Percentiles rank a stretch among this genome's conserved stretches.
These are phyloP conservation scores for Hydropotes inermis DNA, from an alignment of 2,113 vertebrate species.

Conservation along the genomic window DNA sequence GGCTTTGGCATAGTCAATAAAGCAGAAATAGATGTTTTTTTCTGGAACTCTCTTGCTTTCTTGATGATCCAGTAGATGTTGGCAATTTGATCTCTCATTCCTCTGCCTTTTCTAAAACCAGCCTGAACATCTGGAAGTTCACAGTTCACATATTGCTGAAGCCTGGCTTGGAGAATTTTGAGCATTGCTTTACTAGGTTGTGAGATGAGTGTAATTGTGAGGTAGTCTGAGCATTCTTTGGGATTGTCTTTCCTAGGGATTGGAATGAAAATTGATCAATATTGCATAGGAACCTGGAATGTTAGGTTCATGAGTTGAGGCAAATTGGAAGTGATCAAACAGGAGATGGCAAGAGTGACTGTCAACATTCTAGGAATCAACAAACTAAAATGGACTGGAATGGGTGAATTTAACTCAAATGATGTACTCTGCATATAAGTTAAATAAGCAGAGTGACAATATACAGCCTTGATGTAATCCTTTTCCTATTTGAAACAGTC, in stretches of 20 bases:
- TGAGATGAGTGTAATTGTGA: neutral
- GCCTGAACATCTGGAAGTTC: neutral
- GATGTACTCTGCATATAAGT: neutral
- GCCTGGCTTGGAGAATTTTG: neutral
- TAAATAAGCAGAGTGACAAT: neutral
- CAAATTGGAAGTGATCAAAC: too few relatives aligned
- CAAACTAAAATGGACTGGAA: too few relatives aligned
- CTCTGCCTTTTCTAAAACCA: neutral
- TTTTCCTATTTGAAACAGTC: neutral
- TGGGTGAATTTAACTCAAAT: too few relatives aligned
- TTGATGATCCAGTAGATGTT: neutral
- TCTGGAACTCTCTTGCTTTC: neutral
- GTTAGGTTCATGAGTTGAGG: too few relatives aligned
- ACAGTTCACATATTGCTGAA: neutral
- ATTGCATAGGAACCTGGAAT: too few relatives aligned
- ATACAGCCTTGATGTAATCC: neutral
- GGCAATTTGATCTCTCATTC: neutral
- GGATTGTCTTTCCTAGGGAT: neutral
- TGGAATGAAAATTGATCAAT: neutral
- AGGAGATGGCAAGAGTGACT: too few relatives aligned
- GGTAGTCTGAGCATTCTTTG: neutral
- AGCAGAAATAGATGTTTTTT: neutral
- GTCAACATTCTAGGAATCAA: too few relatives aligned
- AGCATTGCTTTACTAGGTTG: neutral
- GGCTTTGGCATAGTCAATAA: neutral